Evolutionary conservation across 2,797 vertebrate genomes (phyloP).

Genomic region (Trematocara caparti): DNA sequence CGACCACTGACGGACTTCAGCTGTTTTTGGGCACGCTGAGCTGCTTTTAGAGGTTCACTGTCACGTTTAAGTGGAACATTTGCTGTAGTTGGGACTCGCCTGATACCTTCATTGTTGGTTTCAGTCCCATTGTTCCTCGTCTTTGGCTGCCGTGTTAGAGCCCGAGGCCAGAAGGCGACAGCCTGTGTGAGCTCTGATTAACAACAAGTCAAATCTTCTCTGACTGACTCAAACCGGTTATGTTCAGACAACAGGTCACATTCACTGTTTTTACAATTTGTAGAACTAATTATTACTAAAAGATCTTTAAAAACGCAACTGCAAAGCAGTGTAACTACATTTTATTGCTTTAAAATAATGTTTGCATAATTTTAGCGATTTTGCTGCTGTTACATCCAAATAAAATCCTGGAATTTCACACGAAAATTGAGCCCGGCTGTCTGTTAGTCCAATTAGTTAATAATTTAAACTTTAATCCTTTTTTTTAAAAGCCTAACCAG

Average conservation of each 20-base stretch:
- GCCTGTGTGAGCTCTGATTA: background rate
- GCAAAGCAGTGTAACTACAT: background rate
- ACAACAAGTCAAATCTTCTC: background rate
- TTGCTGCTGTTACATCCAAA: background rate
- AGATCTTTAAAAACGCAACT: background rate
- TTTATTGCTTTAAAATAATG: fast-evolving
- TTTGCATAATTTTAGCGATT: fast-evolving
- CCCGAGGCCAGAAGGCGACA: background rate
- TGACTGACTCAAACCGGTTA: fast-evolving
- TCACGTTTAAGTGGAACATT: background rate
- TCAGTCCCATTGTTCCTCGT: fast-evolving
- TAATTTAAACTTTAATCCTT: background rate
- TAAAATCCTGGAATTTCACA: background rate
- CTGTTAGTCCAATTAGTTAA: background rate
- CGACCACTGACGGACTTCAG: background rate
- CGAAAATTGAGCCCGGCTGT: background rate
- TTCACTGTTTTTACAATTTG: background rate
- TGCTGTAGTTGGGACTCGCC: background rate
- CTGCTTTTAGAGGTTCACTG: background rate
- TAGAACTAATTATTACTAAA: background rate
- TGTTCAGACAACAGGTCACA: background rate
- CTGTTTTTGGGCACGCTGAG: background rate
- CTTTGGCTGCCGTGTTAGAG: fast-evolving
- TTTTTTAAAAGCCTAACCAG: background rate
- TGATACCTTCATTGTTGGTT: background rate